Conservation (phyloP, 2,113 vertebrate species). For the Pleuronectes platessa region DNA sequence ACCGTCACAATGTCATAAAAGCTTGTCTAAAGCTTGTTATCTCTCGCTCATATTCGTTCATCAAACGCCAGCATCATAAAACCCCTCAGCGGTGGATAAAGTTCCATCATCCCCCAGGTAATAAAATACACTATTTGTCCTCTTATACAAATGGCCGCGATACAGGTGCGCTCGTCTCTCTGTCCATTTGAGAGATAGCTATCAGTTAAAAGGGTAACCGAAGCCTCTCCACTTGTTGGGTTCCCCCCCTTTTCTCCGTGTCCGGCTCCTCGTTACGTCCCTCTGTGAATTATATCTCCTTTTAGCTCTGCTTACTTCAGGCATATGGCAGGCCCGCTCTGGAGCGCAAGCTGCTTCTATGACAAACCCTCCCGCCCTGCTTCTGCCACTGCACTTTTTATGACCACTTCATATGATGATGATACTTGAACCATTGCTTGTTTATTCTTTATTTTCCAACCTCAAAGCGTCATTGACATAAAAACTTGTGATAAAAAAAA, state of each 20-base stretch:
- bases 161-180: constrained; percentile 65
- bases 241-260: constrained; percentile 20
- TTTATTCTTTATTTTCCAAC: not conserved
- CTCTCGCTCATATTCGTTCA: constrained; percentile 60
- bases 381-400: constrained; percentile 32
- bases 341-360: constrained; percentile 67
- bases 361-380: constrained; percentile 43
- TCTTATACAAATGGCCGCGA: constrained; percentile 58
- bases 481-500: not conserved
- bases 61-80: constrained; percentile 59
- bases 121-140: constrained; percentile 74
- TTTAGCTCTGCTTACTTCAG: constrained; percentile 72
- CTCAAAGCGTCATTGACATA: not conserved
- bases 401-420: constrained; percentile 54
- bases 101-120: constrained; percentile 70
- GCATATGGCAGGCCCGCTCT: constrained; percentile 70
- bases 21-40: constrained; percentile 52
- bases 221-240: constrained; percentile 62
- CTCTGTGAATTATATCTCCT: constrained; percentile 65
- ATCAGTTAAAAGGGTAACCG: constrained; percentile 81
- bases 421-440: not conserved
- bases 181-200: constrained; percentile 73
- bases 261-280: constrained; percentile 52
- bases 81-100: constrained; percentile 55
- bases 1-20: constrained; percentile 34